Evolutionary conservation across 2,113 vertebrate genomes (phyloP).

Genomic region (Mirza zaza): DNA sequence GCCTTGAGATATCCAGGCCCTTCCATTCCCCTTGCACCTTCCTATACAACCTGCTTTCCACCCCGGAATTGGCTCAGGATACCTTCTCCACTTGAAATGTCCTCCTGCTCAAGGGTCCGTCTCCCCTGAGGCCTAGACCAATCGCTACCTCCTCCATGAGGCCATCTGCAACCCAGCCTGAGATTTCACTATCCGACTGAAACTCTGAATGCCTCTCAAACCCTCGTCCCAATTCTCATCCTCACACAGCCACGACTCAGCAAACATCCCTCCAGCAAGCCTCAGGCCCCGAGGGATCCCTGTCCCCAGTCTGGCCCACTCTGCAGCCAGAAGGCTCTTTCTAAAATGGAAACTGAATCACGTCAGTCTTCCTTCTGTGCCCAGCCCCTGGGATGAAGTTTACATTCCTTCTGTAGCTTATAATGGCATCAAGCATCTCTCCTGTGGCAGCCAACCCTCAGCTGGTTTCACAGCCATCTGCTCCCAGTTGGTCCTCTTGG

Average conservation of each 20-base stretch:
- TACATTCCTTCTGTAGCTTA: accelerated
- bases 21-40: neutral
- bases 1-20: accelerated
- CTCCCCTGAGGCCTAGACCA: neutral
- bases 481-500: neutral
- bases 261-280: neutral
- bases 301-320: neutral
- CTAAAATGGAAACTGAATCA: neutral
- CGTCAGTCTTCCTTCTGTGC: neutral
- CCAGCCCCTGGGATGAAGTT: neutral
- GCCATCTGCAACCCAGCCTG: neutral
- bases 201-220: neutral
- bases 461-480: neutral
- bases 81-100: neutral
- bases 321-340: neutral
- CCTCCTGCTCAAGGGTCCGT: neutral
- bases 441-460: neutral
- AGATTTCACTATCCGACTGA: neutral
- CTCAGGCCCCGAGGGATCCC: neutral
- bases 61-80: neutral
- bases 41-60: neutral
- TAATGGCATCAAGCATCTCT: too few species aligned
- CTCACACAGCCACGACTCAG: neutral
- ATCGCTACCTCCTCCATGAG: neutral
- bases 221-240: neutral